Percentiles rank a stretch among this genome's conserved stretches.
Conservation (phyloP, 2,113 vertebrate genomes). For the Datnioides undecimradiatus region DNA sequence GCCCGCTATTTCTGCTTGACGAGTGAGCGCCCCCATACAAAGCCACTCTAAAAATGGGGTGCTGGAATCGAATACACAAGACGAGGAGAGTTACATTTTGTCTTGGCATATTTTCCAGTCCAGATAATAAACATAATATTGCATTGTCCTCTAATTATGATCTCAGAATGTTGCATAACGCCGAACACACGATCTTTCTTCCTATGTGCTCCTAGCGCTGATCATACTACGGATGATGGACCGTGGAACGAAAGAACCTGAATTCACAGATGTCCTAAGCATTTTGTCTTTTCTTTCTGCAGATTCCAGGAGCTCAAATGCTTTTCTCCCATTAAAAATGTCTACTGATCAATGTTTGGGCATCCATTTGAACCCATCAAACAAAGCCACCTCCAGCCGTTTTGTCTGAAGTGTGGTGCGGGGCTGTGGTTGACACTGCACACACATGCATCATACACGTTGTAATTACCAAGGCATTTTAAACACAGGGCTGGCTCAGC, state of each 20-base stretch:
- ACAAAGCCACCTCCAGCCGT: constrained; percentile 44
- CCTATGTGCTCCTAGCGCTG: constrained; percentile 9
- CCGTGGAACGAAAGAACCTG: neutral
- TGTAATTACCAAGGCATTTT: constrained; percentile 82
- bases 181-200: constrained; percentile 29
- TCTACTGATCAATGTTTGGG: neutral
- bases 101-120: constrained; percentile 78
- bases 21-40: constrained; percentile 64
- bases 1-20: constrained; percentile 65
- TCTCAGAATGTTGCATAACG: constrained; percentile 74
- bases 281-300: neutral
- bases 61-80: constrained; percentile 58
- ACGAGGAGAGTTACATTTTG: constrained; percentile 61
- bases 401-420: constrained; percentile 47
- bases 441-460: constrained; percentile 66
- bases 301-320: neutral
- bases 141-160: constrained; percentile 77
- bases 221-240: constrained; percentile 22
- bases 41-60: constrained; percentile 60
- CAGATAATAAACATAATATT: constrained; percentile 80
- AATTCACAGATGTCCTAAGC: neutral
- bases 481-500: constrained; percentile 83
- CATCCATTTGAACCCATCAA: constrained; percentile 32
- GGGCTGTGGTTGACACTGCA: constrained; percentile 51
- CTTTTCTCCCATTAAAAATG: neutral